Conservation (phyloP, 2,888 invertebrate species). For the Polyploca ridens region DNA sequence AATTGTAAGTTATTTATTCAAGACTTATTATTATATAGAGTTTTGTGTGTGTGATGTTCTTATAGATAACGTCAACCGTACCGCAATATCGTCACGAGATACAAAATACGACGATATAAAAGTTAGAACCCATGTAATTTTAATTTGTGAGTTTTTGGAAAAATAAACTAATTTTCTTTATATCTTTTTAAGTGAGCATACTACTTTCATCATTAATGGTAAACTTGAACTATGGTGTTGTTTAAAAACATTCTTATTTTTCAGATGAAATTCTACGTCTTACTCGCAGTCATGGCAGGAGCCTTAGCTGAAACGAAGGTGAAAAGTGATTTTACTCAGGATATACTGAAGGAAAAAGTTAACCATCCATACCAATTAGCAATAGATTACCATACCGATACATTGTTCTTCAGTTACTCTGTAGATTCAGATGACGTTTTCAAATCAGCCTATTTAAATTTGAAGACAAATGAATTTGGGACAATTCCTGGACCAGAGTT, state of each 20-base stretch:
- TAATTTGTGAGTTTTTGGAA: no score
- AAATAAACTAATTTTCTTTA: no score
- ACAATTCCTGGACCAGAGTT: slow-evolving; percentile 50
- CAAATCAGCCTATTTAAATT: slow-evolving; percentile 52
- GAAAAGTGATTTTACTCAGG: background rate
- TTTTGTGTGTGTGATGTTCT: no score
- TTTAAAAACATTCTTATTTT: background rate
- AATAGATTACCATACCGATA: slow-evolving; percentile 64
- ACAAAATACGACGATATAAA: no score
- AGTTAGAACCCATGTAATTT: no score
- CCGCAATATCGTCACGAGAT: no score
- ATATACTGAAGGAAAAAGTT: slow-evolving; percentile 37
- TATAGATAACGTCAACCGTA: no score
- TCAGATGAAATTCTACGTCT: background rate
- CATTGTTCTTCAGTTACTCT: slow-evolving; percentile 63
- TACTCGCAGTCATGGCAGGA: background rate
- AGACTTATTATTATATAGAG: background rate
- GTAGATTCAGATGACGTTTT: slow-evolving; percentile 36
- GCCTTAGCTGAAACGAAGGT: background rate
- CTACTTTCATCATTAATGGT: no score
- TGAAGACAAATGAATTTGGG: slow-evolving; percentile 53
- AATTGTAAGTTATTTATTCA: background rate
- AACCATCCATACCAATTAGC: slow-evolving; percentile 62
- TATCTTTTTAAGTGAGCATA: no score
- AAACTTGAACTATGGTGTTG: background rate